phyloP scores from a whole-genome alignment of 2,797 vertebrate species.

The Notamacropus eugenii region DNA sequence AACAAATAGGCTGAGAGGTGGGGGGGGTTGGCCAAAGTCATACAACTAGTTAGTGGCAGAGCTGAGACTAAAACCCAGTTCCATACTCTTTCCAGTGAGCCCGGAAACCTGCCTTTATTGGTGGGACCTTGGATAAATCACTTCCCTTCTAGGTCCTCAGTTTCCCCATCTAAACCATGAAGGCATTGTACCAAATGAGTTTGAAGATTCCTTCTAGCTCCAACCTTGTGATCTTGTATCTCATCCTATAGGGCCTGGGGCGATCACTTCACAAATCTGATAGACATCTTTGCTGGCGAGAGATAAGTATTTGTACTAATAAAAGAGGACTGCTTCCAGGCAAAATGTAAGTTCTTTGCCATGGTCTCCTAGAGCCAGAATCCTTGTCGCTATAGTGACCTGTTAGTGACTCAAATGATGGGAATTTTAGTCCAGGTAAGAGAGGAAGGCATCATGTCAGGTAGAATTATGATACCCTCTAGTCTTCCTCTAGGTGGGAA shows the following conservation, averaged over 20 bases:
- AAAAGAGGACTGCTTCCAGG: not conserved
- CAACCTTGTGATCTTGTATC: not conserved
- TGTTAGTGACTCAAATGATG: not conserved
- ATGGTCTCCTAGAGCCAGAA: not conserved
- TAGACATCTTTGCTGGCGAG: not conserved
- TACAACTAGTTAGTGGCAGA: not conserved
- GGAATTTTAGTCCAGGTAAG: not conserved
- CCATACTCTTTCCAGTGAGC: not conserved
- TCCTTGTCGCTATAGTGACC: not conserved
- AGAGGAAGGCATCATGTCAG: not conserved
- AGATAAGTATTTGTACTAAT: not conserved
- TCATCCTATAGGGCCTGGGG: not conserved
- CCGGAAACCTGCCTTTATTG: not conserved
- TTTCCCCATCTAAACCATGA: not conserved
- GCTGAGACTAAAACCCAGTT: not conserved
- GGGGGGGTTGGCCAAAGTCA: not conserved
- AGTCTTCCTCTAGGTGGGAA: not conserved
- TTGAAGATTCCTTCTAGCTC: not conserved
- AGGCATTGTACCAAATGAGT: not conserved
- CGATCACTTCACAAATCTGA: not conserved
- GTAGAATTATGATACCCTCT: not conserved
- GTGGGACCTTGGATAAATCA: not conserved
- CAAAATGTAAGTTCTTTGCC: not conserved
- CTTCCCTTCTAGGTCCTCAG: not conserved
- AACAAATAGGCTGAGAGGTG: not conserved